Conservation (phyloP, 1,140 invertebrate species). For the Heliconius nattereri region DNA sequence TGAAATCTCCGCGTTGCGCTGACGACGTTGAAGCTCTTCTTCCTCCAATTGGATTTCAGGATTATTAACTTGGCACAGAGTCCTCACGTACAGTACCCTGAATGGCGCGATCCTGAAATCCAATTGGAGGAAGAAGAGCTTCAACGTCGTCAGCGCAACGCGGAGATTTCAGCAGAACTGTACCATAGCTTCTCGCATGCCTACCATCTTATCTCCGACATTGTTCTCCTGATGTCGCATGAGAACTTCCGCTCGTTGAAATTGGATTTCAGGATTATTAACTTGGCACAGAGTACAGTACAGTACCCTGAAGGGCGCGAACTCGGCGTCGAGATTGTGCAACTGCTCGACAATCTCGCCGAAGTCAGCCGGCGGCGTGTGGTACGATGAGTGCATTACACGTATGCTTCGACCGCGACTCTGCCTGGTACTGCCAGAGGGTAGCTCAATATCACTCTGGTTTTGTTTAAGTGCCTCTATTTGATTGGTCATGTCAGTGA, state of each 20-base stretch:
- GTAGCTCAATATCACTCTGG: constrained; percentile 25
- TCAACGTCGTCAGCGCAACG: too few species aligned
- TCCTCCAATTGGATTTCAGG: too few species aligned
- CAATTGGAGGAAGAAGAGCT: too few species aligned
- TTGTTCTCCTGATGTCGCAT: too few species aligned
- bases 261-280: neutral
- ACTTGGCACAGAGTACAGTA: constrained; percentile 35
- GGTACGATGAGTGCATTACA: neutral
- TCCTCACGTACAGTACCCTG: constrained; percentile 36
- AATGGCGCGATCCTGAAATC: constrained; percentile 31
- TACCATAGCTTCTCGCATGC: too few species aligned
- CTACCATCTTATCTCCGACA: too few species aligned
- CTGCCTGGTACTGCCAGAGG: constrained; percentile 13
- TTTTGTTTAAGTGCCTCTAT: constrained; percentile 41
- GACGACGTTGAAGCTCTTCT: too few species aligned
- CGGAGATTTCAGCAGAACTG: too few species aligned
- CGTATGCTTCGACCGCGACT: constrained; percentile 9
- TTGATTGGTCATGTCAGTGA: constrained; percentile 49
- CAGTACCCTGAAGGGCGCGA: constrained; percentile 29
- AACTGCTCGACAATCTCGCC: constrained; percentile 45
- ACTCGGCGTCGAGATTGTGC: constrained; percentile 38
- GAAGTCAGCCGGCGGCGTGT: constrained; percentile 32
- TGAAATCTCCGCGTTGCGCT: too few species aligned
- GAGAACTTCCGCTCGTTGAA: too few species aligned
- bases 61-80: constrained; percentile 24